phyloP scores from a whole-genome alignment of 1,140 invertebrate genomes.

The Euura saliciscinereae region DNA sequence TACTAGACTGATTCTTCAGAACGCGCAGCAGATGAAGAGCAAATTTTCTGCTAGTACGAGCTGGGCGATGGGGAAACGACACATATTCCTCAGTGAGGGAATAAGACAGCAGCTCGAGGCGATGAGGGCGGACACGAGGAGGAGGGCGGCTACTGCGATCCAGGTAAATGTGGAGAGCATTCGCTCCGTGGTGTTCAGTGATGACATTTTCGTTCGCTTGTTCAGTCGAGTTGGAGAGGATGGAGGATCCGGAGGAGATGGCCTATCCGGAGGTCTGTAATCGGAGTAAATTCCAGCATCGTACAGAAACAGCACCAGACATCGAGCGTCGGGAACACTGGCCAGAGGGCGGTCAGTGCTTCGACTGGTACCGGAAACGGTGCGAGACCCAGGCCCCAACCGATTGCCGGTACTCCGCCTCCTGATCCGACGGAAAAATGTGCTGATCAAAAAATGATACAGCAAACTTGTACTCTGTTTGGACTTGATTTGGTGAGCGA shows the following conservation, averaged over 20 bases:
- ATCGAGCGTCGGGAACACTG: conserved; percentile 29
- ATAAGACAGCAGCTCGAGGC: conserved; percentile 88
- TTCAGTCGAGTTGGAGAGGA: conserved; percentile 84
- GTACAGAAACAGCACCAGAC: conserved; percentile 36
- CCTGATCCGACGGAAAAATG: conserved; percentile 78
- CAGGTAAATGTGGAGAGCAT: conserved; percentile 36
- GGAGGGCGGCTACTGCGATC: conserved; percentile 72
- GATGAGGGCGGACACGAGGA: conserved; percentile 75
- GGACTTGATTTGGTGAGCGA: conserved; percentile 82
- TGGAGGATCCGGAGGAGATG: conserved; percentile 75
- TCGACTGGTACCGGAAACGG: conserved; percentile 51
- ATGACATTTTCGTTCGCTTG: conserved; percentile 34
- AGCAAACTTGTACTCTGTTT: conserved; percentile 88
- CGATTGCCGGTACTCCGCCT: conserved; percentile 84
- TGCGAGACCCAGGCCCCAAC: conserved; percentile 79
- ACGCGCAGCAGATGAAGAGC: conserved; percentile 62
- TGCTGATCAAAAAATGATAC: conserved; percentile 82
- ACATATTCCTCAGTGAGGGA: conserved; percentile 93
- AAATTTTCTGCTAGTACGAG: conserved; percentile 70
- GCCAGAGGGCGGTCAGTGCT: conserved; percentile 44
- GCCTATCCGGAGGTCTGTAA: conserved; percentile 64
- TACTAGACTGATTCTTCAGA: conserved; percentile 78
- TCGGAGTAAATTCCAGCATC: conserved; percentile 33
- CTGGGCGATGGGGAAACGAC: conserved; percentile 91
- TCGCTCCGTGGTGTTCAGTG: not conserved